Conservation (phyloP, 2,113 vertebrate genomes). For the Apaloderma vittatum region DNA sequence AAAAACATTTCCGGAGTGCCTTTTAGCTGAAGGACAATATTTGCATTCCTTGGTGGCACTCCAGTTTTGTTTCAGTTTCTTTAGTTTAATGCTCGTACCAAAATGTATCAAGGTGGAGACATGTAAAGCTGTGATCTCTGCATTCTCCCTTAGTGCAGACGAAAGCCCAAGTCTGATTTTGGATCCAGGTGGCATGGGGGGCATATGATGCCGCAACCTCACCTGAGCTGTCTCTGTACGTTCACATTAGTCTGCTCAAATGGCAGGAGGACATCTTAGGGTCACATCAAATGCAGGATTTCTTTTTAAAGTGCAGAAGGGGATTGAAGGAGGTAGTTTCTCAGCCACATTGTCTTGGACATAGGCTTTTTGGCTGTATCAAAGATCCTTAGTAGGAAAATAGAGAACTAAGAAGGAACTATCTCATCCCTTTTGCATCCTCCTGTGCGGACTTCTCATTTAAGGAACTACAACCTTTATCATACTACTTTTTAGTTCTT, state of each 20-base stretch:
- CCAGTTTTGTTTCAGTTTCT: neutral
- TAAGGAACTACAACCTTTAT: neutral
- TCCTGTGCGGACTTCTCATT: neutral
- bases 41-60: neutral
- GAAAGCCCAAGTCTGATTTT: neutral
- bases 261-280: neutral
- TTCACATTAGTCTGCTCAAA: neutral
- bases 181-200: neutral
- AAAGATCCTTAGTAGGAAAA: neutral
- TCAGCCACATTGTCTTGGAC: neutral
- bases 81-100: neutral
- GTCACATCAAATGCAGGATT: neutral
- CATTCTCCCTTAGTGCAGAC: neutral
- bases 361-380: neutral
- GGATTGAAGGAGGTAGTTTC: neutral
- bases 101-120: neutral
- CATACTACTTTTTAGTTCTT: neutral
- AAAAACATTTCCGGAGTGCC: neutral
- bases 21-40: neutral
- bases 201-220: neutral
- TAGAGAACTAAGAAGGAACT: neutral
- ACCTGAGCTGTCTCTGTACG: accelerated
- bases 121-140: neutral
- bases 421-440: neutral
- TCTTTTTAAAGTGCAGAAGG: neutral